Percentiles rank a stretch among this genome's conserved stretches.
Conservation (phyloP, 2,888 invertebrate genomes). For the Nomada lathburiana region DNA sequence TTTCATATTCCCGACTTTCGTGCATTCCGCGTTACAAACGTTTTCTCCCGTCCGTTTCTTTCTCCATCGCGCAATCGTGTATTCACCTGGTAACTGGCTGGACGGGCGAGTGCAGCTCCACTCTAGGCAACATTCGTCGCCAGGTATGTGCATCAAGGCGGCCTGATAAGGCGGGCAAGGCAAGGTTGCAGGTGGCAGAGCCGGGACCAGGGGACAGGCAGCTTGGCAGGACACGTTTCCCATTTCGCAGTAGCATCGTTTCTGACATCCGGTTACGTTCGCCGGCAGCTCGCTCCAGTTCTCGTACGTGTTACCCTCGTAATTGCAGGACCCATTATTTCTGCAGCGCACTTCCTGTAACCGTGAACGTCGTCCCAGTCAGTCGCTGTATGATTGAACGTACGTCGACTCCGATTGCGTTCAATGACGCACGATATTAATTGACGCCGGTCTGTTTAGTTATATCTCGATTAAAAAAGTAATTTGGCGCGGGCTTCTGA, state of each 20-base stretch:
- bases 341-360: constrained; percentile 89
- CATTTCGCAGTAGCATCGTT: constrained; percentile 94
- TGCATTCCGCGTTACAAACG: no score
- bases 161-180: constrained; percentile 90
- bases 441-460: no score
- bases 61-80: not conserved
- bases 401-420: not conserved
- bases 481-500: no score
- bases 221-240: constrained; percentile 94
- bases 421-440: no score
- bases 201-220: constrained; percentile 91
- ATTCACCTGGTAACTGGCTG: constrained; percentile 66
- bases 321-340: constrained; percentile 93
- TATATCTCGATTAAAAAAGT: no score
- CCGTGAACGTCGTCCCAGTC: not conserved
- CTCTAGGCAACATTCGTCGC: constrained; percentile 93
- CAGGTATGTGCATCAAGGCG: constrained; percentile 87
- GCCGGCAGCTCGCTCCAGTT: constrained; percentile 94
- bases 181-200: constrained; percentile 90
- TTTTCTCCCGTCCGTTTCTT: no score
- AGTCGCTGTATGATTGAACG: not conserved
- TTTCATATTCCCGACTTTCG: no score
- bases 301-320: constrained; percentile 87
- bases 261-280: constrained; percentile 93
- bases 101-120: constrained; percentile 87